Conservation (phyloP, 2,888 invertebrate genomes). For the Allolobophora icterica region DNA sequence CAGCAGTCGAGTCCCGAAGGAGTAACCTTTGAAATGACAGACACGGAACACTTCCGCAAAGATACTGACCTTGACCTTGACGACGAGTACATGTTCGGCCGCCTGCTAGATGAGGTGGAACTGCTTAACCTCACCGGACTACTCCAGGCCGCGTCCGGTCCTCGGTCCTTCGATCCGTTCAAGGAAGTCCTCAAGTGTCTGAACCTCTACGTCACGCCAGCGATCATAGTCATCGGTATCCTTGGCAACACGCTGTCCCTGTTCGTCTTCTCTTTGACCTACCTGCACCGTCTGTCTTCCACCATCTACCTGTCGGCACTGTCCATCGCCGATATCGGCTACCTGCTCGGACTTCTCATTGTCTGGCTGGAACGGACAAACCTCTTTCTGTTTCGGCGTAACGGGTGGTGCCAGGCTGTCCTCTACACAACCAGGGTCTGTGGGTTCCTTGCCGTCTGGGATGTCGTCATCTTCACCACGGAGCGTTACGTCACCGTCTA, state of each 20-base stretch:
- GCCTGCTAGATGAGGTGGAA: background rate
- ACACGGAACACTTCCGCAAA: background rate
- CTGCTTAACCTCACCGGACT: background rate
- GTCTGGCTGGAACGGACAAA: slow-evolving; percentile 36
- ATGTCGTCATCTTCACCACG: slow-evolving; percentile 44
- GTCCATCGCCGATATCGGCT: slow-evolving; percentile 39
- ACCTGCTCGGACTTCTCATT: slow-evolving; percentile 31
- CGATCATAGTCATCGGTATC: slow-evolving; percentile 34
- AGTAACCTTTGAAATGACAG: background rate
- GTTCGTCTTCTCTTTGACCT: background rate
- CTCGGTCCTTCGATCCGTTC: background rate
- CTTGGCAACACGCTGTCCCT: background rate
- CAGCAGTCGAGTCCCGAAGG: background rate
- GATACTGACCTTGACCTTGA: background rate
- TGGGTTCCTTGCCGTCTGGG: slow-evolving; percentile 44
- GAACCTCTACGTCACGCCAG: slow-evolving; percentile 30
- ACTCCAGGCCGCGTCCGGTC: slow-evolving; percentile 3
- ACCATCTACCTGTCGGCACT: slow-evolving; percentile 39
- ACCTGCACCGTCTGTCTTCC: slow-evolving; percentile 30
- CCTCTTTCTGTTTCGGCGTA: slow-evolving; percentile 19
- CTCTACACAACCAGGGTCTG: slow-evolving; percentile 35
- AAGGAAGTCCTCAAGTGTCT: slow-evolving; percentile 28
- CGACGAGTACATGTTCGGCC: background rate
- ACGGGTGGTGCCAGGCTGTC: slow-evolving; percentile 26
- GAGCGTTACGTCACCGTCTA: slow-evolving; percentile 44